phyloP scores from a whole-genome alignment of 1,140 invertebrate genomes.

The Ectropis grisescens region DNA sequence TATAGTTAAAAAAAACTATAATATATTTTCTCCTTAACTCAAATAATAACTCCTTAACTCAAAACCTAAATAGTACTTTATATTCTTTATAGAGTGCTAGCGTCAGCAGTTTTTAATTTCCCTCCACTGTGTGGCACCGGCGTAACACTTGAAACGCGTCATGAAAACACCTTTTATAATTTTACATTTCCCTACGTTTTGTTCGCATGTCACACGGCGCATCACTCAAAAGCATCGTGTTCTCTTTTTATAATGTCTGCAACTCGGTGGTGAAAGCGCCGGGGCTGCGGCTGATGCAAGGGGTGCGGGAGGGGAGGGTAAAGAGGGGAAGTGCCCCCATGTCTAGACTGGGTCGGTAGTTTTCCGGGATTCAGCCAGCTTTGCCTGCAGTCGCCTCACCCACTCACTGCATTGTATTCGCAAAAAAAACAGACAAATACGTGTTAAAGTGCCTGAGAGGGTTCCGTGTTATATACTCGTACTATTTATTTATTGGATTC shows the following conservation, averaged over 20 bases:
- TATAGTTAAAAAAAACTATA: no score
- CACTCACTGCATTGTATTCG: slow-evolving; percentile 50
- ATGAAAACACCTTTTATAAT: slow-evolving; percentile 25
- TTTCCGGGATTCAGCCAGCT: slow-evolving; percentile 67
- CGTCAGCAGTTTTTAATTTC: no score
- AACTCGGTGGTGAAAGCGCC: slow-evolving; percentile 63
- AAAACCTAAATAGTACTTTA: no score
- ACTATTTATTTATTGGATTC: no score
- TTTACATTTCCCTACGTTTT: slow-evolving; percentile 30
- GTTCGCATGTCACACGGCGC: slow-evolving; percentile 35
- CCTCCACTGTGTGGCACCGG: no score
- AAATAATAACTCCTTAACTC: no score
- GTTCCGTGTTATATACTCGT: no score
- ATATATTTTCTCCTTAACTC: no score
- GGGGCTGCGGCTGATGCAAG: slow-evolving; percentile 23
- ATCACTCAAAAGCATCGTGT: slow-evolving; percentile 49
- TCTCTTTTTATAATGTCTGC: slow-evolving; percentile 63
- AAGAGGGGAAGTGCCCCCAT: slow-evolving; percentile 59
- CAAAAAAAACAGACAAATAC: no score
- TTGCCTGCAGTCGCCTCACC: slow-evolving; percentile 62
- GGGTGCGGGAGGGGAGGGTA: slow-evolving; percentile 14
- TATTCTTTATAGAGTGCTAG: no score
- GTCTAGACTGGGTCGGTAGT: slow-evolving; percentile 70
- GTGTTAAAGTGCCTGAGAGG: no score
- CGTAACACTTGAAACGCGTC: slow-evolving; percentile 14